A percentile compares a stretch with the other conserved stretches of the same genome.
Conservation (phyloP, 2,113 vertebrate genomes). For the Panthera uncia region DNA sequence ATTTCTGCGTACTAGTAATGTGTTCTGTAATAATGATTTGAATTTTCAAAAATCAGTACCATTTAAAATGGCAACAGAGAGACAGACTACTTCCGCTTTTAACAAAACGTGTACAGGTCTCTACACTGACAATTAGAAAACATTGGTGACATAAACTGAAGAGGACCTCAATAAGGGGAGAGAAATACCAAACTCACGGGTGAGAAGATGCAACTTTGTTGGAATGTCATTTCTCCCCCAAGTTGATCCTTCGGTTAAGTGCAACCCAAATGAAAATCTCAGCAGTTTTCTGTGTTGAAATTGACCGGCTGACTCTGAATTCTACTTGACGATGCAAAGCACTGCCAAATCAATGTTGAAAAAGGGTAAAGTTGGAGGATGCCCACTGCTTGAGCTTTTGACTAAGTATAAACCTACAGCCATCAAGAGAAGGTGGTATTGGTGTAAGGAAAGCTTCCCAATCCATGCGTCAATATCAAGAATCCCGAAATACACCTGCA, state of each 20-base stretch:
- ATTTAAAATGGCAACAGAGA: neutral
- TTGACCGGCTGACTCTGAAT: neutral
- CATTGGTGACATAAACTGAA: neutral
- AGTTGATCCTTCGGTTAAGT: neutral
- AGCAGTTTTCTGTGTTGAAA: neutral
- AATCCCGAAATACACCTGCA: neutral
- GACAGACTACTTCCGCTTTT: neutral
- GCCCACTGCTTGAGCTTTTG: neutral
- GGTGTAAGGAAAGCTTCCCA: neutral
- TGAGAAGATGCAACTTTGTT: neutral
- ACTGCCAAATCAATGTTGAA: neutral
- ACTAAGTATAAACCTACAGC: neutral
- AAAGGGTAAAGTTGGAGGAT: neutral
- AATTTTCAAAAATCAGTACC: slow-evolving; percentile 18
- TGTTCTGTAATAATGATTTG: neutral
- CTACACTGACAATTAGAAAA: neutral
- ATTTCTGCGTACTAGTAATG: neutral
- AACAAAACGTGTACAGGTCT: neutral
- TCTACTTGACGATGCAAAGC: neutral
- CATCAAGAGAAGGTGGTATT: neutral
- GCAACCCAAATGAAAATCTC: neutral
- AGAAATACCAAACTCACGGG: neutral
- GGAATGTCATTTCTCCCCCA: neutral
- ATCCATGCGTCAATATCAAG: neutral
- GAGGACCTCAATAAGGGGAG: neutral